Evolutionary conservation across 2,888 invertebrate genomes (phyloP).

Genomic region (Rhimphoctona megacephalus): DNA sequence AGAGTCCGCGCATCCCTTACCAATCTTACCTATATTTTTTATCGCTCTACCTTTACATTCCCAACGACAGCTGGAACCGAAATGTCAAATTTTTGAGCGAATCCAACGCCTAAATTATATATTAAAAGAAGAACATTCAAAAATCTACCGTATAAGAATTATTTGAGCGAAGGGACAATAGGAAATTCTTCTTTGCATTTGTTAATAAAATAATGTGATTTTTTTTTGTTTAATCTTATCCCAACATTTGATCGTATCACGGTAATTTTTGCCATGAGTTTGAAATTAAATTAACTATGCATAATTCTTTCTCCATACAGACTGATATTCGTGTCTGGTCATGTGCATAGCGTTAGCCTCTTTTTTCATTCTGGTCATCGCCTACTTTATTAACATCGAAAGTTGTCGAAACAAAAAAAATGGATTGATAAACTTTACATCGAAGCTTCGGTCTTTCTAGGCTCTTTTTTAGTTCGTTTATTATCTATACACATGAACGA

Average conservation of each 20-base stretch:
- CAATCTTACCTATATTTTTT: constrained; percentile 12
- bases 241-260: too few relatives aligned
- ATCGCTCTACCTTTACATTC: background rate
- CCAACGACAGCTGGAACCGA: constrained; percentile 77
- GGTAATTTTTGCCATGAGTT: too few relatives aligned
- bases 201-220: too few relatives aligned
- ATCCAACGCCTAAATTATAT: constrained; percentile 2
- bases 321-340: too few relatives aligned
- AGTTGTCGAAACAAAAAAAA: background rate
- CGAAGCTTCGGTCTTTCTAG: background rate
- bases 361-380: background rate
- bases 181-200: background rate
- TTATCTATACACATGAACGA: constrained; percentile 4
- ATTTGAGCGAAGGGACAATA: background rate
- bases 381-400: background rate
- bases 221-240: too few relatives aligned
- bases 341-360: too few relatives aligned
- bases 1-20: constrained; percentile 31
- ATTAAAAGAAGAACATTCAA: background rate
- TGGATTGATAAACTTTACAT: background rate
- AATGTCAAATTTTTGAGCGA: constrained; percentile 74
- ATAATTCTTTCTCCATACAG: too few relatives aligned
- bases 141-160: background rate
- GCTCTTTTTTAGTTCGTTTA: background rate
- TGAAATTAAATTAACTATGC: too few relatives aligned